A percentile compares a stretch with the other conserved stretches of the same genome.
These are phyloP conservation scores for Tenrec ecaudatus DNA, from an alignment of 2,113 vertebrate genomes.

Conservation along the genomic window DNA sequence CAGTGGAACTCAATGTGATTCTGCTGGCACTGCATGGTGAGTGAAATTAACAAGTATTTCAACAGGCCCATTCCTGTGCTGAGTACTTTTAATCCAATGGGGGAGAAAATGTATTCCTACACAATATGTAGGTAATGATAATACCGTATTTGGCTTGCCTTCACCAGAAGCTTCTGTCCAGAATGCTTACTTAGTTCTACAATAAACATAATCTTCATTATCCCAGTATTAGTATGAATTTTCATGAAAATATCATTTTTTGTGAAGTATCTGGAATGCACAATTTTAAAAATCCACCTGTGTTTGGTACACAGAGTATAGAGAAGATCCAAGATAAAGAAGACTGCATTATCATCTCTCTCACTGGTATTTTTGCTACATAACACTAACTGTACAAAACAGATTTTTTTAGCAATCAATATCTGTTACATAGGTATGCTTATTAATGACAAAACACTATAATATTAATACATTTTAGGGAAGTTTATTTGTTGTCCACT, in stretches of 20 bases:
- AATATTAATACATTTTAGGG: background rate
- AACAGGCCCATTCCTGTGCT: background rate
- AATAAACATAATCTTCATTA: background rate
- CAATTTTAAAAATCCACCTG: constrained; percentile 22
- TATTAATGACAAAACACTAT: background rate
- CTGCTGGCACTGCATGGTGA: constrained; percentile 17
- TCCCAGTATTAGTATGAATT: background rate
- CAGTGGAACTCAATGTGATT: background rate
- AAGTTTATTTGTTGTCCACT: background rate
- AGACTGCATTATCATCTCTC: background rate
- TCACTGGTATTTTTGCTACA: background rate
- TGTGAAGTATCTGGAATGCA: background rate
- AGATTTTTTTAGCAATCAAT: background rate
- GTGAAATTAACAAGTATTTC: constrained; percentile 29
- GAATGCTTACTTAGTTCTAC: background rate
- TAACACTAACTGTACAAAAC: background rate
- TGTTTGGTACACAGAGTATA: background rate
- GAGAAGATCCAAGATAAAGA: background rate
- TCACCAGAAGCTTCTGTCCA: background rate
- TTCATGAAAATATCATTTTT: background rate
- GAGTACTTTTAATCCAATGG: background rate
- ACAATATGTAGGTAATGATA: background rate
- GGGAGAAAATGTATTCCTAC: background rate
- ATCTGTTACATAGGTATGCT: background rate
- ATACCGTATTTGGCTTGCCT: background rate